Evolutionary conservation across 2,888 invertebrate species (phyloP), one percentile per base, ranked within the genome.

Genomic region (Augochlorella aurata): DNA sequence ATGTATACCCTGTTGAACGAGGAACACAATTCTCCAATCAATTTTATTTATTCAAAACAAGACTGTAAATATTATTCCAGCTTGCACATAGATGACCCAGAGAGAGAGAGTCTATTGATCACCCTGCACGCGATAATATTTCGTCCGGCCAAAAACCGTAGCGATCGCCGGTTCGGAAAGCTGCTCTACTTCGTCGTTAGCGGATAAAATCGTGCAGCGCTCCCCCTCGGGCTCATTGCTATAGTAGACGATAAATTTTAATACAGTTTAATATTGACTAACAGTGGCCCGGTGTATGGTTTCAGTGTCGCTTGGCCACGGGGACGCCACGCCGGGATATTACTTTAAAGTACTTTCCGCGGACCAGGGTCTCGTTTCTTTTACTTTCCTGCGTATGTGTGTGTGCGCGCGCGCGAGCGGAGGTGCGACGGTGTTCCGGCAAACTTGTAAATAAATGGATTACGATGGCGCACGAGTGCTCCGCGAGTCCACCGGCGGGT

Each of bases 401-500:
- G 66, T 75, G 74, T 71, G 74, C 58, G 24, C 18, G 70, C 10
- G 50, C 70, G 66, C 70, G 74, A 71, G 70, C 66, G 65, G 54
- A 67, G 58, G 49, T 65, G 52, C 52, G 58, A 58, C 54, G 67
- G 50, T 47, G 38, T 69, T 69, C 63, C 24, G n/a, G 67, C 63
- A 72, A 82, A 79, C 73, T 79, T 74, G 66, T 66, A 86, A 81
- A 70, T 76, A 84, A 84, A 82, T 78, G 73, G 82, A 83, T 87
- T 85, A 81, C 68, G 47, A 58, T 71, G 74, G 58, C 50, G 74
- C 74, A 63, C 61, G 71, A 86, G 58, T 84, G 77, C 78, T 58
- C 76, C 61, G 21, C 45, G 72, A 69, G 70, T 54, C 78, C 71
- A 68, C 78, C 71, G 68, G 24, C 58, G 65, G 58, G 70, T 74